Conservation (phyloP, 2,113 vertebrate genomes). For the Psilopogon haemacephalus region DNA sequence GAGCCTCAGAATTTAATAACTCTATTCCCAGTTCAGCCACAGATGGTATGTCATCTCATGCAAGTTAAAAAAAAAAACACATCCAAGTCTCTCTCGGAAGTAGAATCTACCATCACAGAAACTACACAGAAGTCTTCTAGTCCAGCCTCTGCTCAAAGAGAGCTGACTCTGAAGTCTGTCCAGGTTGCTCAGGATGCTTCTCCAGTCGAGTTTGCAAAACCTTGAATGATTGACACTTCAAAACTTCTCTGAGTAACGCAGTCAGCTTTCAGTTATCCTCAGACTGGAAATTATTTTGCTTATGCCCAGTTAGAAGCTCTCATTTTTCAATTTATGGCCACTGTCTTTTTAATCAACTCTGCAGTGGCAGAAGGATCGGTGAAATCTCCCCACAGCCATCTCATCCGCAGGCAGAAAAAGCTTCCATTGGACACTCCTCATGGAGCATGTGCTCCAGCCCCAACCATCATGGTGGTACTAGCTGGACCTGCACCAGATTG, state of each 20-base stretch:
- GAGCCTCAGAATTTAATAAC: constrained; percentile 61
- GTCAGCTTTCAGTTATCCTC: background rate
- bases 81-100: constrained; percentile 8
- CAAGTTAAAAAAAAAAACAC: background rate
- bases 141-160: background rate
- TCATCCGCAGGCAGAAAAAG: background rate
- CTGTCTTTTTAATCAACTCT: background rate
- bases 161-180: background rate
- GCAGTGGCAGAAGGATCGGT: background rate
- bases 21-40: constrained; percentile 60
- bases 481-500: fast-evolving
- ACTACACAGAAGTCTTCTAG: background rate
- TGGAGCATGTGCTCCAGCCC: background rate
- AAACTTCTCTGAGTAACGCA: background rate
- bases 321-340: background rate
- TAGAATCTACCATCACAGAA: background rate
- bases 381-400: background rate
- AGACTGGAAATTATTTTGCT: background rate
- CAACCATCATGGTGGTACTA: background rate
- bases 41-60: constrained; percentile 46
- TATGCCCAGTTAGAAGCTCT: background rate
- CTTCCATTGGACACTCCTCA: background rate
- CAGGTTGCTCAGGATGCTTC: background rate
- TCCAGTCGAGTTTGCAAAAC: background rate
- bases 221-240: background rate